Conservation (phyloP, 1,140 invertebrate species). For the Saxidomus purpurata region DNA sequence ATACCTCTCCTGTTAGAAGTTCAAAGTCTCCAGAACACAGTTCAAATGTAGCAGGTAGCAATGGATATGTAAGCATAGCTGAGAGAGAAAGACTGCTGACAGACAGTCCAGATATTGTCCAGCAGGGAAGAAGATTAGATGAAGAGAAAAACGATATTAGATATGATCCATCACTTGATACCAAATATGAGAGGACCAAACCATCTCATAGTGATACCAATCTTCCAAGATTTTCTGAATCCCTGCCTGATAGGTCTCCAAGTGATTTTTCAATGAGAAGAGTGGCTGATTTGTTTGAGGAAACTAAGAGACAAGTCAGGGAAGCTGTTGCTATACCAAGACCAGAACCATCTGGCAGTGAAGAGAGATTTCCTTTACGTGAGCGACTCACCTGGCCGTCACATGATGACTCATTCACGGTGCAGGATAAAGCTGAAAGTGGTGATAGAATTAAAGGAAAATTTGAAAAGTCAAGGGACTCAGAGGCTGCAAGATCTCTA, state of each 20-base stretch:
- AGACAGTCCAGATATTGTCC: constrained; percentile 32
- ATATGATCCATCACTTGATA: not conserved
- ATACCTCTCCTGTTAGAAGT: constrained; percentile 3
- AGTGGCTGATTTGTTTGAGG: constrained; percentile 61
- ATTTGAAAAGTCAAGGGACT: constrained; percentile 14
- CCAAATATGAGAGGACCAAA: not conserved
- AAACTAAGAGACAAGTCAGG: constrained; percentile 55
- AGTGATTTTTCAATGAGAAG: constrained; percentile 61
- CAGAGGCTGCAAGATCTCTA: constrained; percentile 43
- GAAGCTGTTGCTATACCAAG: constrained; percentile 51
- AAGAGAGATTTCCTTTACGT: constrained; percentile 58
- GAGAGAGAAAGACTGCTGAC: constrained; percentile 53
- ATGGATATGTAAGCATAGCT: constrained; percentile 45
- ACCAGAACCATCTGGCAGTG: constrained; percentile 64
- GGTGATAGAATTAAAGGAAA: not conserved
- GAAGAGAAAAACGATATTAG: constrained; percentile 5
- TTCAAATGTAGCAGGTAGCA: not conserved
- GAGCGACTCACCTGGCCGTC: constrained; percentile 19
- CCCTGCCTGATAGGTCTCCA: constrained; percentile 35
- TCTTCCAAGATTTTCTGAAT: not conserved
- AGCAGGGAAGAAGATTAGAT: not conserved
- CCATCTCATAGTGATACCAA: not conserved
- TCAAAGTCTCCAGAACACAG: constrained; percentile 30
- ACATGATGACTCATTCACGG: constrained; percentile 53
- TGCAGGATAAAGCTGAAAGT: not conserved